phyloP scores from a whole-genome alignment of 2,797 vertebrate species.

The Phalloptychus januarius region DNA sequence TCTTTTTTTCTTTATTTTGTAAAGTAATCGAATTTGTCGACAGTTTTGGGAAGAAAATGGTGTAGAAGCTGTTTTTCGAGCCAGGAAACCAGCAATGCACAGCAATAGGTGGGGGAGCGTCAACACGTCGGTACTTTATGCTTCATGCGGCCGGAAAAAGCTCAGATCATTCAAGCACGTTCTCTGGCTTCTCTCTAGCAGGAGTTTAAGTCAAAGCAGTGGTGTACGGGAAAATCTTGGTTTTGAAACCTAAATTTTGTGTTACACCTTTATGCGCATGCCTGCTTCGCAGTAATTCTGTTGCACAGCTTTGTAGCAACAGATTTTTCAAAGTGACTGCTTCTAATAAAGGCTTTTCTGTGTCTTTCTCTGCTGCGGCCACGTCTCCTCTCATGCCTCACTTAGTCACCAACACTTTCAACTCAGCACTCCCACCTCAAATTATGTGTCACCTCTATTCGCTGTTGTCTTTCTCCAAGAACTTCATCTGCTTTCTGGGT shows the following conservation, averaged over 20 bases:
- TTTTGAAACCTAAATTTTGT: not conserved
- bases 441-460: conserved; percentile 77
- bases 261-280: not conserved
- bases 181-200: not conserved
- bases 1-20: not conserved
- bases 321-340: conserved; percentile 42
- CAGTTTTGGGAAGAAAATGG: not conserved
- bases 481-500: conserved; percentile 65
- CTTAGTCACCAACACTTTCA: conserved; percentile 79
- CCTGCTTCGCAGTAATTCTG: not conserved
- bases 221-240: not conserved
- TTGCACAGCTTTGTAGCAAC: not conserved
- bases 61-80: not conserved
- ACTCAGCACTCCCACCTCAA: conserved; percentile 75
- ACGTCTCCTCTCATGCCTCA: conserved; percentile 73
- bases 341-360: conserved; percentile 41
- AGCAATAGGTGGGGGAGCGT: not conserved
- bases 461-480: conserved; percentile 62
- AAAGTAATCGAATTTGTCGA: not conserved
- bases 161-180: not conserved
- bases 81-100: not conserved
- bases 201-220: not conserved
- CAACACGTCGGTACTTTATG: not conserved
- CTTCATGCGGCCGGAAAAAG: not conserved
- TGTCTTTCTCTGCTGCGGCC: conserved; percentile 42